Evolutionary conservation across 2,888 invertebrate genomes (phyloP).

Genomic region (Coelopa pilipes): DNA sequence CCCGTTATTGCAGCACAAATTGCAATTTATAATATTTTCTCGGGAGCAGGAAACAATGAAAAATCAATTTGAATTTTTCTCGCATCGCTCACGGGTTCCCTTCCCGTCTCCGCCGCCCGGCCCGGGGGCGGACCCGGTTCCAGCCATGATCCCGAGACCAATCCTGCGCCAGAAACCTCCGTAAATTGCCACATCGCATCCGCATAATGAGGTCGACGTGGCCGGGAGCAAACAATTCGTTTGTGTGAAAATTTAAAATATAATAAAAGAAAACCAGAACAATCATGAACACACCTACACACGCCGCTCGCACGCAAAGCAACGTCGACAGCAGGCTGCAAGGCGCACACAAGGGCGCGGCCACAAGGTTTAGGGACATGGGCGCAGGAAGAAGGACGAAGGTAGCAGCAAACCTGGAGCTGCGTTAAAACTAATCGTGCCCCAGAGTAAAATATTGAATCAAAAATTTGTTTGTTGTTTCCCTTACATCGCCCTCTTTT

Average conservation of each 20-base stretch:
- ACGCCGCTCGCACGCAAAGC: too few relatives aligned
- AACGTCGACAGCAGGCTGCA: background rate
- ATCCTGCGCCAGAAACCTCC: conserved; percentile 54
- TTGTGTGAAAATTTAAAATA: conserved; percentile 19
- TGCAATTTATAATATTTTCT: conserved; percentile 59
- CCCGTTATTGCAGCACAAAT: conserved; percentile 52
- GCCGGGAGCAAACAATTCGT: conserved; percentile 5
- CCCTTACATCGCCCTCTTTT: too few relatives aligned
- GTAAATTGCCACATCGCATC: conserved; percentile 53
- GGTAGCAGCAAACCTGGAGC: conserved; percentile 45
- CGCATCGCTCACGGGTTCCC: too few relatives aligned
- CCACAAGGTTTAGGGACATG: background rate
- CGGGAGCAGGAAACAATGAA: conserved; percentile 32
- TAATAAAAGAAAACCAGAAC: background rate
- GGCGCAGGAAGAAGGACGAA: conserved; percentile 27
- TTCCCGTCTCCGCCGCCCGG: too few relatives aligned
- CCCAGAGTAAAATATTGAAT: conserved; percentile 61
- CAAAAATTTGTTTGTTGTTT: conserved; percentile 50
- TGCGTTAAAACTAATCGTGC: conserved; percentile 56
- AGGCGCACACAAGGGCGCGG: background rate
- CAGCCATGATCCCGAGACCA: too few relatives aligned
- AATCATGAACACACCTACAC: background rate
- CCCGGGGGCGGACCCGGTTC: too few relatives aligned
- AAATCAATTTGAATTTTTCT: conserved; percentile 35
- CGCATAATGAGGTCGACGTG: background rate